These are phyloP conservation scores for Anarhynchus alexandrinus DNA, from an alignment of 2,113 vertebrate species.

Conservation along the genomic window DNA sequence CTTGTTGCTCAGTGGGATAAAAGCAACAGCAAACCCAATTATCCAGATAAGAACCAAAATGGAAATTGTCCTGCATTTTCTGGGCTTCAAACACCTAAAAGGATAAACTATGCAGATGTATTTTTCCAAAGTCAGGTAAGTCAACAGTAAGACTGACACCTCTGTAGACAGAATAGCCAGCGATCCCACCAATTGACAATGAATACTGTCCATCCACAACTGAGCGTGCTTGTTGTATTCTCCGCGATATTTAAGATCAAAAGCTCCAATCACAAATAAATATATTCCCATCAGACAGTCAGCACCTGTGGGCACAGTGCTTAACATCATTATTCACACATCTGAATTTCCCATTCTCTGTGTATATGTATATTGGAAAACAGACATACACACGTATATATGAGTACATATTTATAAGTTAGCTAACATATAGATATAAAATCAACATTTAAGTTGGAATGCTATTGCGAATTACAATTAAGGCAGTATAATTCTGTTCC, in stretches of 20 bases:
- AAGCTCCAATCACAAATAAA: slow-evolving; percentile 92
- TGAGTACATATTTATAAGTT: not conserved
- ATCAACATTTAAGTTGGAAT: not conserved
- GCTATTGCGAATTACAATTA: not conserved
- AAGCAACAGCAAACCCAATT: slow-evolving; percentile 87
- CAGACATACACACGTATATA: not conserved
- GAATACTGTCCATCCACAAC: slow-evolving; percentile 92
- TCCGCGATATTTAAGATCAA: slow-evolving; percentile 93
- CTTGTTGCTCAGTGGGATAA: slow-evolving; percentile 87
- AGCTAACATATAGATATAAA: not conserved
- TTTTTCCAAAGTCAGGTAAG: slow-evolving; percentile 95
- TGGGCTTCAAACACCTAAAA: slow-evolving; percentile 89
- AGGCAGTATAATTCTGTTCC: not conserved
- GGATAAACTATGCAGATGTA: slow-evolving; percentile 97
- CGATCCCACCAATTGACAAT: slow-evolving; percentile 91
- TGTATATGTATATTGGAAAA: not conserved
- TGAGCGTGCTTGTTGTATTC: slow-evolving; percentile 96
- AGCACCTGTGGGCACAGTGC: slow-evolving; percentile 79
- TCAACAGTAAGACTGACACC: slow-evolving; percentile 94
- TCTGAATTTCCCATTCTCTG: not conserved
- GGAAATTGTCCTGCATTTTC: slow-evolving; percentile 85
- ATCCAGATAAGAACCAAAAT: slow-evolving; percentile 90
- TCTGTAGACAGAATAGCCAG: slow-evolving; percentile 96
- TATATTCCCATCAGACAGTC: slow-evolving; percentile 98
- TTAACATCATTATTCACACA: slow-evolving; percentile 56